phyloP scores from a whole-genome alignment of 1,140 invertebrate species.

The Scylla paramamosain region DNA sequence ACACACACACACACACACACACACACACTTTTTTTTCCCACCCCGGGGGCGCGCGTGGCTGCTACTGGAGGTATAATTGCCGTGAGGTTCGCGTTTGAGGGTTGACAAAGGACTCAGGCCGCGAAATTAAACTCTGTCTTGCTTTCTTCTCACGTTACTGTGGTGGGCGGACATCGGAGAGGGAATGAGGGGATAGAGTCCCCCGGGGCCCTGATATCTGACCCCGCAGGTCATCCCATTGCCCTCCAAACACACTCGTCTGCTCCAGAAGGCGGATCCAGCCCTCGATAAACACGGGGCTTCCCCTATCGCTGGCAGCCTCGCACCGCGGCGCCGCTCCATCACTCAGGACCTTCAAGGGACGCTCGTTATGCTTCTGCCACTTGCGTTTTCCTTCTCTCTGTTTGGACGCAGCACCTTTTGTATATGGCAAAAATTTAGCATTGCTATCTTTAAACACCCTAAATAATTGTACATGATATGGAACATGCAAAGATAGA shows the following conservation, averaged over 20 bases:
- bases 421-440: no score
- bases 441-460: no score
- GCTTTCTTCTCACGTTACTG: slow-evolving; percentile 20
- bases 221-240: not conserved
- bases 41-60: not conserved
- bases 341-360: not conserved
- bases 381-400: no score
- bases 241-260: not conserved
- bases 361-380: no score
- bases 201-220: not conserved
- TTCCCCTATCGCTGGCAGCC: not conserved
- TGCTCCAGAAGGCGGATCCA: not conserved
- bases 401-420: no score
- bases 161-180: not conserved
- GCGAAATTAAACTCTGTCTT: not conserved
- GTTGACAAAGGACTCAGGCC: not conserved
- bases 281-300: not conserved
- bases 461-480: no score
- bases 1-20: not conserved
- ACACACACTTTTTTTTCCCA: not conserved
- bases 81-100: not conserved
- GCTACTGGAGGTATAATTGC: not conserved
- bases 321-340: not conserved
- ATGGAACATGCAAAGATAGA: no score
- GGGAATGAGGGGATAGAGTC: not conserved